Base-by-base conservation (phyloP, 2,113 vertebrate genomes). In the Scolopax mira region DNA sequence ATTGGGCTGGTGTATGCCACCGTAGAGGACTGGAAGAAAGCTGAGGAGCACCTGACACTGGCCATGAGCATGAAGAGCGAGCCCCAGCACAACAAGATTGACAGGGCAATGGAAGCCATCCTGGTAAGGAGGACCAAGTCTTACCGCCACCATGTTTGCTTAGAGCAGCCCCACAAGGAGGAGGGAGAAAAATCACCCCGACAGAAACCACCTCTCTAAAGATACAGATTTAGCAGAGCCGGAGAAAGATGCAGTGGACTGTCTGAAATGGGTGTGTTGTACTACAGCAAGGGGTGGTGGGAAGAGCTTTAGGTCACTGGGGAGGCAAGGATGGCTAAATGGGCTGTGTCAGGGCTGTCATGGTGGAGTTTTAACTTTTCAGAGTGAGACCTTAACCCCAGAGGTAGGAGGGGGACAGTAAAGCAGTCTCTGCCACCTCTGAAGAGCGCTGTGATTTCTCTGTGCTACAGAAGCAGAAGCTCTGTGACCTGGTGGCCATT, bases 21-120 rank as follows among this genome's bases (percentile, higher is more conserved):
- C 6, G 79, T 97, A 85, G 98, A 98, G 30, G 96, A 98, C 67
- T 99, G 99, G 99, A 98, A 98, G 80, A 98, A 98, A 66, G 99
- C 99, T 10, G 99, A 99, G 84, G 98, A 99, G 72, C 96, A 98
- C 79, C 97, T 99, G 23, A 95, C 96, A 1, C 49, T 98, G 95
- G 99, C 99, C 18, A 92, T 97, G 6, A 97, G 95, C 85, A 97
- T 98, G 97, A 99, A 99, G 94, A 98, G 98, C 0, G 99, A 99
- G 30, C 69, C 98, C 49, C 98, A 99, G 80, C 98, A 99, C 65
- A 98, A 94, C 64, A 97, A 98, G 92, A 98, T 99, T 0, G 98
- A 99, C 91, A 98, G 81, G 84, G 99, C 99, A 1, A 98, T 99
- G 98, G 98, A 99, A 67, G 98, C 98, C 23, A 97, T 98, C 71